These are phyloP conservation scores for Tetranychus truncatus DNA, from an alignment of 2,888 invertebrate species.

Conservation along the genomic window DNA sequence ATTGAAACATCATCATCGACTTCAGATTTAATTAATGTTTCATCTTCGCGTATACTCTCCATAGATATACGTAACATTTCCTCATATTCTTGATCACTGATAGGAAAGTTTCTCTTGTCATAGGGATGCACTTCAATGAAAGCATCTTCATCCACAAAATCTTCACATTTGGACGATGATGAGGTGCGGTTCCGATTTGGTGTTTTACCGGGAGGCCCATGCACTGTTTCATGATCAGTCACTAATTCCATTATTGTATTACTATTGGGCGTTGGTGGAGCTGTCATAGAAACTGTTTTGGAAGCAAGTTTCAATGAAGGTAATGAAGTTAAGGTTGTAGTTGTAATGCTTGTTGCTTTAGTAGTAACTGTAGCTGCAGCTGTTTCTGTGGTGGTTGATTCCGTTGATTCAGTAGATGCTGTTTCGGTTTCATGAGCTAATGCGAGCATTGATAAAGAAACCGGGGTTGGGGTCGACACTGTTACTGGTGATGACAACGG, in stretches of 20 bases:
- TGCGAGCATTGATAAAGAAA: too few relatives aligned
- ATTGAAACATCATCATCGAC: background rate
- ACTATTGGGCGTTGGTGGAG: background rate
- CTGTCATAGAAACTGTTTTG: background rate
- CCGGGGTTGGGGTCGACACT: too few relatives aligned
- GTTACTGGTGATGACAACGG: background rate
- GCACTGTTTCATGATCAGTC: background rate
- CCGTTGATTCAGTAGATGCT: background rate
- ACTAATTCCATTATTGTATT: background rate
- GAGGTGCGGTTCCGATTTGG: constrained; percentile 13
- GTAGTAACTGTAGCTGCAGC: background rate
- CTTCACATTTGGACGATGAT: constrained; percentile 16
- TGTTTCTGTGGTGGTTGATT: background rate
- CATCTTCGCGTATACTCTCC: background rate
- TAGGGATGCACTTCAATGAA: constrained; percentile 16
- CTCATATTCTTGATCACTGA: constrained; percentile 13
- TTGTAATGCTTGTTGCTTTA: background rate
- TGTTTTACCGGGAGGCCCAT: constrained; percentile 2
- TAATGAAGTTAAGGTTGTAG: background rate
- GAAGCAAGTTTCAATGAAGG: background rate
- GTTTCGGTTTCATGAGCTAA: too few relatives aligned
- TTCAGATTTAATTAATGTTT: background rate
- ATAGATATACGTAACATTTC: constrained; percentile 4
- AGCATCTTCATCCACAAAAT: constrained; percentile 14
- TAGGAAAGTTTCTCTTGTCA: constrained; percentile 19